Conservation (phyloP, 1,140 invertebrate genomes). For the Orius insidiosus region DNA sequence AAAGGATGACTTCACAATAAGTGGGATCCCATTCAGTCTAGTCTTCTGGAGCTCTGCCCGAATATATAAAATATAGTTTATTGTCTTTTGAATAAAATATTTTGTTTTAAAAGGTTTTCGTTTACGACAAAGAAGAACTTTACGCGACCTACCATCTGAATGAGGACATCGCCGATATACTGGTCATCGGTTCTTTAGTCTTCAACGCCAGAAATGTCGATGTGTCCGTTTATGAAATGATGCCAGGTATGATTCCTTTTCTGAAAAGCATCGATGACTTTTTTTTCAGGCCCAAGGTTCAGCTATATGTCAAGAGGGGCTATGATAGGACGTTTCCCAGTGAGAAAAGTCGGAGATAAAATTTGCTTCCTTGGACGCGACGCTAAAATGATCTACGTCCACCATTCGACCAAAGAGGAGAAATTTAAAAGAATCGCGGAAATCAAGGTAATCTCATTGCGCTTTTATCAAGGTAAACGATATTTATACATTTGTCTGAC, state of each 20-base stretch:
- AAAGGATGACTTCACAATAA: too few relatives aligned
- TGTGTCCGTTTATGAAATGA: conserved; percentile 27
- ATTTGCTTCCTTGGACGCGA: conserved; percentile 18
- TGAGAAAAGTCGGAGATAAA: conserved; percentile 17
- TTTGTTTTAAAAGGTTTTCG: conserved; percentile 23
- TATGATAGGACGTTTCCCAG: conserved; percentile 20
- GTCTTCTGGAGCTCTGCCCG: too few relatives aligned
- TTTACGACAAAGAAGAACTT: conserved; percentile 26
- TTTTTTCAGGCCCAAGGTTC: conserved; percentile 25
- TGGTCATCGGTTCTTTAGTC: conserved; percentile 24
- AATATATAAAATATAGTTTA: too few relatives aligned
- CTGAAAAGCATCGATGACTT: conserved; percentile 7
- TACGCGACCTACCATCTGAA: conserved; percentile 23
- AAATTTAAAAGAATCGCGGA: conserved; percentile 20
- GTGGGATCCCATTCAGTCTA: too few relatives aligned
- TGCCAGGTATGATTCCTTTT: conserved; percentile 15
- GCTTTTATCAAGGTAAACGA: not conserved
- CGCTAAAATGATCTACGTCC: conserved; percentile 17
- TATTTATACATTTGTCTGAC: too few relatives aligned
- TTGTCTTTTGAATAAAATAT: conserved; percentile 7
- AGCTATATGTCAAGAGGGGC: conserved; percentile 18
- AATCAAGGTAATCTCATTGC: conserved; percentile 20
- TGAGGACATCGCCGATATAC: conserved; percentile 29
- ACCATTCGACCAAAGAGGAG: conserved; percentile 14
- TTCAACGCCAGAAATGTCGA: conserved; percentile 29